These are phyloP conservation scores for Cydia amplana DNA, from an alignment of 1,140 invertebrate genomes.

Conservation along the genomic window DNA sequence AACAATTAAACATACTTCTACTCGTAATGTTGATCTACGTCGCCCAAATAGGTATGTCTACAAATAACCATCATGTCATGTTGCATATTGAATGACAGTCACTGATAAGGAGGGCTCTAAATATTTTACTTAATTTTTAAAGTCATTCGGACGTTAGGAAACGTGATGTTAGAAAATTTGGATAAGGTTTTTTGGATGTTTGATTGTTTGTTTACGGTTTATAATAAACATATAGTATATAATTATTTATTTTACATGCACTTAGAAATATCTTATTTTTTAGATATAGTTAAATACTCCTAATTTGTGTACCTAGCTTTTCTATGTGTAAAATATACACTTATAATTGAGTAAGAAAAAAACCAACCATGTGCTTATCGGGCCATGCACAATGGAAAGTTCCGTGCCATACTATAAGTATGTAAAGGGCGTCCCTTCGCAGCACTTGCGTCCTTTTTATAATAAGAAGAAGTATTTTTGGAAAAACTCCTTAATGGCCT, in stretches of 20 bases:
- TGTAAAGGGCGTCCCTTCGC: no score
- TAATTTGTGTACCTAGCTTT: no score
- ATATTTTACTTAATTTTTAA: slow-evolving; percentile 73
- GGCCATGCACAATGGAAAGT: no score
- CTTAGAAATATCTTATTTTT: no score
- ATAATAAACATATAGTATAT: neutral
- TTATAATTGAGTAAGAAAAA: no score
- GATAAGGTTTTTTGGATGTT: neutral
- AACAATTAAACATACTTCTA: neutral
- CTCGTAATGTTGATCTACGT: neutral
- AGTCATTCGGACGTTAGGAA: slow-evolving; percentile 49
- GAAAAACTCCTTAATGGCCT: no score
- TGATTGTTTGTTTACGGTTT: neutral
- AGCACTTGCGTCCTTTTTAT: no score
- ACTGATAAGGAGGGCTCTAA: slow-evolving; percentile 58
- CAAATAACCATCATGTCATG: no score
- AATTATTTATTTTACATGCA: neutral
- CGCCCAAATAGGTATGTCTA: slow-evolving; percentile 7
- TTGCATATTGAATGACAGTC: slow-evolving; percentile 57
- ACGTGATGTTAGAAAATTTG: neutral
- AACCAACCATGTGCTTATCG: no score
- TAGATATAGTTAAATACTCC: neutral
- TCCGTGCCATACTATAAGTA: no score
- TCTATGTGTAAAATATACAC: no score
- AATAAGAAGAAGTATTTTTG: no score